Conservation (phyloP, 2,888 invertebrate species). For the Hemaris fuciformis region DNA sequence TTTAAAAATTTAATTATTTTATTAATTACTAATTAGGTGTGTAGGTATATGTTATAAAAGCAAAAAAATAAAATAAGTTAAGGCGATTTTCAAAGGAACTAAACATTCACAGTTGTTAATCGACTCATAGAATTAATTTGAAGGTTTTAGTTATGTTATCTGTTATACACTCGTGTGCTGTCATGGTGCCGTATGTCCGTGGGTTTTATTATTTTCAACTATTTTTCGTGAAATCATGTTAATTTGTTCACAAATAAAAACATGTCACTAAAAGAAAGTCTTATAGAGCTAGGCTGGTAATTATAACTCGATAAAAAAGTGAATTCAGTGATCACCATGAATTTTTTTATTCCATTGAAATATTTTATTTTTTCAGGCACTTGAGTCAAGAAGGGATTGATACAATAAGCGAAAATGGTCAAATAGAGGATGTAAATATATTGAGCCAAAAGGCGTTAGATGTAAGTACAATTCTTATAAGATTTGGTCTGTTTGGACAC, state of each 20-base stretch:
- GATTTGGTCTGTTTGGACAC: constrained; percentile 16
- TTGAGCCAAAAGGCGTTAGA: constrained; percentile 85
- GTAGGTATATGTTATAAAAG: too few species aligned
- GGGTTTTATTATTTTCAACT: constrained; percentile 56
- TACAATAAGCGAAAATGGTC: constrained; percentile 84
- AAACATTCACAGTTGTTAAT: background rate
- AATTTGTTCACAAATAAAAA: constrained; percentile 60
- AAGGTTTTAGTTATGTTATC: constrained; percentile 21
- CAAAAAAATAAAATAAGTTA: background rate
- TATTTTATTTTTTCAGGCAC: constrained; percentile 81
- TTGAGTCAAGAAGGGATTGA: constrained; percentile 87
- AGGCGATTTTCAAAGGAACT: background rate
- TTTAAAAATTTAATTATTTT: too few species aligned
- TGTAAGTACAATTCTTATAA: constrained; percentile 77
- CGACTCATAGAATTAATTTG: background rate
- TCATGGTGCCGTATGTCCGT: constrained; percentile 62
- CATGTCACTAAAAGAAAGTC: constrained; percentile 84
- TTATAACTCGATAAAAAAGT: constrained; percentile 23
- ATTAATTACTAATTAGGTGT: too few species aligned
- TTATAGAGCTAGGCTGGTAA: constrained; percentile 86
- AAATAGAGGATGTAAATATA: constrained; percentile 83
- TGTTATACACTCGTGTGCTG: constrained; percentile 22
- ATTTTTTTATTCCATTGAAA: constrained; percentile 20
- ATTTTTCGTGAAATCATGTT: constrained; percentile 62
- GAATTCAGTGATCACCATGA: constrained; percentile 7